Evolutionary conservation across 2,888 invertebrate species (phyloP), one percentile per base, ranked within the genome.

Genomic region (Lypha dubia): DNA sequence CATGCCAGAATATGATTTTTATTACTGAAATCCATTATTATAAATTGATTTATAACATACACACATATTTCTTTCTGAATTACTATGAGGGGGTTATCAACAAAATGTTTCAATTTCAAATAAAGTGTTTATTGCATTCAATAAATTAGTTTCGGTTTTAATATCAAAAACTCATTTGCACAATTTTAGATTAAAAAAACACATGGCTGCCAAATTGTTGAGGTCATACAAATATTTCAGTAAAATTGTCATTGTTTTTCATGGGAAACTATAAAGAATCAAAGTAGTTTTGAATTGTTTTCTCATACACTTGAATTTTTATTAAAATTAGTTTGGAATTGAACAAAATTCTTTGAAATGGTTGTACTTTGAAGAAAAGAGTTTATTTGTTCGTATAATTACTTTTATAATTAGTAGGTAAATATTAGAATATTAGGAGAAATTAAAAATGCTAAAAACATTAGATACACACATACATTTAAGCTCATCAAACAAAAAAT

Each of bases 1-100:
- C 8, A 38, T 4, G 9, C 15, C 8, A 38, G 7, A 5, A 46
- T 15, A 60, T 3, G 8, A 41, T 24, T 62, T 35, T 62, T 49
- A 68, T 77, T 60, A 58, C 38, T 17, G 8, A 60, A 68, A 60
- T 60, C 60, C 49, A 68, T 68, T 68, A 60, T 38, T 28, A 13
- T 17, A 49, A 77, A 49, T 38, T 60, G 17, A 20, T 67, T 65
- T 65, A 62, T 51, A 17, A 15, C n/a, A 20, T 20, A n/a, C n/a
- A n/a, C n/a, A n/a, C n/a, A n/a, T n/a, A n/a, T 13, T 75, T 28
- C 0, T 63, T 20, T 53, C 11, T 32, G 15, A 76, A 60, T 60
- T 49, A 41, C 35, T 68, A 51, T 68, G 22, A 60, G 51, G 60
- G 38, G 60, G 49, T 51, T 68, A 68, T 77, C 58, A 49, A 24